phyloP scores from a whole-genome alignment of 2,888 invertebrate species.

The Coenonympha glycerion region DNA sequence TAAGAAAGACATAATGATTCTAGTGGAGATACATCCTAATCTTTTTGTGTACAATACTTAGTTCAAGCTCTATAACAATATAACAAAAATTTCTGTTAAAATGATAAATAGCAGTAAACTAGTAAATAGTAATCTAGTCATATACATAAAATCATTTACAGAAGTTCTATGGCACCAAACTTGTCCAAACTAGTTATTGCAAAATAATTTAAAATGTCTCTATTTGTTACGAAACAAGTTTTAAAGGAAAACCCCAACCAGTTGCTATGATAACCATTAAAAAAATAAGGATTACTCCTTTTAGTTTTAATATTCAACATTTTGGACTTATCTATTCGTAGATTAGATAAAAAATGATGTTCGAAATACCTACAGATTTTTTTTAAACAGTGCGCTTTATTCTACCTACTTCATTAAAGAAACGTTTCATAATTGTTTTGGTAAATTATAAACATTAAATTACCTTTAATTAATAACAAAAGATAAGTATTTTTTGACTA shows the following conservation, averaged over 20 bases:
- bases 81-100: constrained; percentile 11
- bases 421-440: too few relatives aligned
- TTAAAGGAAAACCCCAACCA: too few relatives aligned
- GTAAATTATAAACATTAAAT: too few relatives aligned
- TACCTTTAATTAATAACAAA: too few relatives aligned
- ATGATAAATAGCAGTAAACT: constrained; percentile 3
- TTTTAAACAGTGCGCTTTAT: background rate
- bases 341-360: too few relatives aligned
- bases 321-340: too few relatives aligned
- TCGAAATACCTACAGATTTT: background rate
- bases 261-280: too few relatives aligned
- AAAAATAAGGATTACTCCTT: too few relatives aligned
- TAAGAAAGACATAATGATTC: constrained; percentile 5
- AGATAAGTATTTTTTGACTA: constrained; percentile 30
- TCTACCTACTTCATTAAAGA: too few relatives aligned
- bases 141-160: constrained; percentile 17
- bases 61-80: constrained; percentile 25
- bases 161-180: constrained; percentile 27
- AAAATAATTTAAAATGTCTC: background rate
- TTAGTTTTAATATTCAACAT: too few relatives aligned
- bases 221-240: too few relatives aligned
- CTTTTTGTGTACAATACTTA: constrained; percentile 15
- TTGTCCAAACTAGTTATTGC: background rate
- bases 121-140: too few relatives aligned
- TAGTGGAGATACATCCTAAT: constrained; percentile 19